Evolutionary conservation across 2,888 invertebrate species (phyloP), one percentile per base, ranked within the genome.

Genomic region (Embidobia sp.): DNA sequence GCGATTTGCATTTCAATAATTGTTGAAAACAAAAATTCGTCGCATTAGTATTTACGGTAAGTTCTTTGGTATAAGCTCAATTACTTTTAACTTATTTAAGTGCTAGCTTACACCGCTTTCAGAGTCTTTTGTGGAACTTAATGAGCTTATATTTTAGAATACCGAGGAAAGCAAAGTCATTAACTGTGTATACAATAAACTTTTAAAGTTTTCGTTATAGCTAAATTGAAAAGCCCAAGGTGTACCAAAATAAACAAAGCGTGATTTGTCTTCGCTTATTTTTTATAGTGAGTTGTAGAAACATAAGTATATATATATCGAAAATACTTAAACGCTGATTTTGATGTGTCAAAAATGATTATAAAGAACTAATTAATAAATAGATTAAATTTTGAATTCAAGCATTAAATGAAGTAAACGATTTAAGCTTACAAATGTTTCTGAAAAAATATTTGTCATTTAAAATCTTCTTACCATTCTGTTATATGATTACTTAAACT

Each of bases 81-180:
- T 57, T 69, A 49, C 57, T 69, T 57, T 57, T 57, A 69, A 57
- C 40, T 49, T 69, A 46, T 57, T 57, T 57, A 69, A 69, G 57
- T 69, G 42, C 42, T 31, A 69, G 57, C 67, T 57, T 49, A 57
- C 67, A 57, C 48, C 40, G 49, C 67, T 69, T 57, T 57, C 35
- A 67, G 31, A 57, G 67, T 55, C 67, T 69, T 69, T 69, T 42
- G 57, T 57, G 49, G 49, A 49, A 48, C 27, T 37, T 70, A 70
- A 70, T 70, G 70, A 49, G 49, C 49, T 69, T 69, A 69, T 69
- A 59, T 59, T 59, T n/a, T 18, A 69, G 51, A 59, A 59, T 11
- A 26, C 31, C 49, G 35, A 3, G 8, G 18, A 49, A 69, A 59
- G 69, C 37, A 51, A 57, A 48, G 69, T 49, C 51, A 59, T 69